Conservation (phyloP, 2,888 invertebrate species). For the Microplitis deprimator region DNA sequence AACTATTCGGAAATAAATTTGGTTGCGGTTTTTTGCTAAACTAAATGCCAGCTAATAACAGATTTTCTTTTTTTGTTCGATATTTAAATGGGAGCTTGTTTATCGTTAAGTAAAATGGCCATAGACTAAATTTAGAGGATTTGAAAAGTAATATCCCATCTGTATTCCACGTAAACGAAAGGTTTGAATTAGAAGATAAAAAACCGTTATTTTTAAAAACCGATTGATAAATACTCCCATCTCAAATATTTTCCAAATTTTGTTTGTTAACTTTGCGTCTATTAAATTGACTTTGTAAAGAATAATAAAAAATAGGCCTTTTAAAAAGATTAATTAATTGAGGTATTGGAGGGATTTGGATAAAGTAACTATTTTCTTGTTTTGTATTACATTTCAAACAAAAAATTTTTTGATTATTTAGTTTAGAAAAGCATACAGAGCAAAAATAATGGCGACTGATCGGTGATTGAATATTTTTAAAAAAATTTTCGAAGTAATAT, state of each 20-base stretch:
- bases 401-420: no score
- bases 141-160: slow-evolving; percentile 49
- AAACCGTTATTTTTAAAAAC: slow-evolving; percentile 29
- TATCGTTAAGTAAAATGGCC: slow-evolving; percentile 48
- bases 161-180: slow-evolving; percentile 42
- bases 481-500: no score
- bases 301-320: neutral
- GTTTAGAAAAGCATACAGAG: no score
- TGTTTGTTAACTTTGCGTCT: neutral
- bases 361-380: neutral
- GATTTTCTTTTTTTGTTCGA: no score
- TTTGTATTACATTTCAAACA: neutral
- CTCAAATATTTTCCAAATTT: slow-evolving; percentile 43
- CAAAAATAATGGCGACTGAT: no score
- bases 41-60: no score
- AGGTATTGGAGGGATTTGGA: neutral
- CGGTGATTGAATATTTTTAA: no score
- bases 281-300: neutral
- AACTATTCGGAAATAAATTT: neutral
- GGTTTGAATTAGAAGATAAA: slow-evolving; percentile 38
- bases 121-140: slow-evolving; percentile 47
- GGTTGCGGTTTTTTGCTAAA: neutral
- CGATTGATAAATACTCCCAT: slow-evolving; percentile 40
- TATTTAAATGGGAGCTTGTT: slow-evolving; percentile 46
- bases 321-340: neutral